Base-by-base conservation (phyloP, 2,113 vertebrate genomes). In the Seriola rivoliana region DNA sequence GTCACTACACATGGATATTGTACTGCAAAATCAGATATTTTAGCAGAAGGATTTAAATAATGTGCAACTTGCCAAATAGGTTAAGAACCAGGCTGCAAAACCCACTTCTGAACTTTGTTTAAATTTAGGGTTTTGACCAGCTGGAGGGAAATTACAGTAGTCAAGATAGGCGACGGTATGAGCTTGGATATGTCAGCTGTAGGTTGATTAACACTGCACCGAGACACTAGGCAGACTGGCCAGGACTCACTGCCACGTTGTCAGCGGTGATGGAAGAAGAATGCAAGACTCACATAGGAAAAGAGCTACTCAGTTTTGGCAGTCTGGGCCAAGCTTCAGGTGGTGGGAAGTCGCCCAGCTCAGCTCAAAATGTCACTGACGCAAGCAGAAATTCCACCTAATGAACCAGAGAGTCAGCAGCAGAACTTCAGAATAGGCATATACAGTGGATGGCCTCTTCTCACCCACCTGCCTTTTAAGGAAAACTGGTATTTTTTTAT, bases 181-280 rank as follows among this genome's bases (percentile, higher is more conserved):
- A 74, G 52, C 58, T 42, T 78, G 44, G 60, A 85, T 54, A 80
- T 81, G 69, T 81, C 69, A 75, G 74, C 74, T 73, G 57, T 80
- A 44, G 59, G 67, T 74, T 85, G 82, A 74, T 46, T 69, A 69
- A 81, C 34, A 87, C 90, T 65, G 59, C 79, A 60, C 25, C 7
- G 19, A 38, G 42, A 57, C 65, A 38, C 59, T 75, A 74, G 63
- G 71, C 78, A 81, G 63, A 44, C 42, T 74, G 54, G 63, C 65
- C 65, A 54, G 75, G 71, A 57, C 50, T 72, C 44, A n/a, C 32
- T 78, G 80, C 71, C 77, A 72, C 75, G 63, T 71, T 89, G 82
- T 86, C 81, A 82, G 65, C 1, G 12, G 40, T 69, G 85, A 87
- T 71, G 63, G 72, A 87, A 81, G 59, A 64, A 54, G 73, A 82